These are phyloP conservation scores for Vireo griseus DNA, from an alignment of 2,797 vertebrate genomes.

Conservation along the genomic window DNA sequence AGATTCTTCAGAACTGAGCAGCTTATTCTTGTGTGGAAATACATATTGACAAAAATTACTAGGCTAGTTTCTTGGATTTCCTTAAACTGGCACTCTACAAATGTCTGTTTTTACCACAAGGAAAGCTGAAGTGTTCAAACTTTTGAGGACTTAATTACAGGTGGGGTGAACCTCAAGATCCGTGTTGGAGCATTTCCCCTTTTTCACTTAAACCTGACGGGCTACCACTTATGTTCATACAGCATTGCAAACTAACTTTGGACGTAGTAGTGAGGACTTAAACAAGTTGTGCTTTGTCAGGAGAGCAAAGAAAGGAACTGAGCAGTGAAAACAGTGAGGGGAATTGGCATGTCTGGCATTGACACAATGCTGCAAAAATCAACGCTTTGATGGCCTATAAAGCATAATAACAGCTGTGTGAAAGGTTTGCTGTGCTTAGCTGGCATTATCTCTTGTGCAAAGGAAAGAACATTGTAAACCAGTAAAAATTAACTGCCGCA, in stretches of 20 bases:
- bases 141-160: not conserved
- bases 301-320: not conserved
- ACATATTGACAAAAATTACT: not conserved
- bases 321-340: not conserved
- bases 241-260: not conserved
- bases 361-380: constrained; percentile 17
- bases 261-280: not conserved
- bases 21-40: not conserved
- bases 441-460: constrained; percentile 56
- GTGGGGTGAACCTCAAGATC: not conserved
- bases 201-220: not conserved
- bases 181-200: not conserved
- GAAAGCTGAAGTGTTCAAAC: not conserved
- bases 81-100: not conserved
- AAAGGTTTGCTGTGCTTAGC: constrained; percentile 45
- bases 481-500: constrained; percentile 80
- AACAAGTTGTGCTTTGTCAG: constrained; percentile 43
- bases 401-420: constrained; percentile 43
- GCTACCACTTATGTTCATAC: not conserved
- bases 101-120: not conserved
- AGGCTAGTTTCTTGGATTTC: not conserved
- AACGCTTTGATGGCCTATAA: constrained; percentile 39
- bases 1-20: not conserved
- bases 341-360: not conserved
- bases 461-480: constrained; percentile 56